phyloP scores from a whole-genome alignment of 2,888 invertebrate species.

The Agriotes lineatus region DNA sequence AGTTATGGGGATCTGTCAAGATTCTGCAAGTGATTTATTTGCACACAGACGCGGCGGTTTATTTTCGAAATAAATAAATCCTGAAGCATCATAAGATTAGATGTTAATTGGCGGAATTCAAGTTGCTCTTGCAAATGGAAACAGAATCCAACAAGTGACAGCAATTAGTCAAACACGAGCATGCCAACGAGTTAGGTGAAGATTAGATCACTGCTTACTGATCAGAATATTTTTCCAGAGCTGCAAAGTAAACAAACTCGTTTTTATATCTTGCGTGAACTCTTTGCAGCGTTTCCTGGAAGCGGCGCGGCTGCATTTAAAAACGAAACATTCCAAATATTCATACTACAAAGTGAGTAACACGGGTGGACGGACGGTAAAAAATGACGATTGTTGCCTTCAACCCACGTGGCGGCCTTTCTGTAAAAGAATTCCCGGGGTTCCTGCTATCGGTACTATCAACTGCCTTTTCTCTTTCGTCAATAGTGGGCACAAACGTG shows the following conservation, averaged over 20 bases:
- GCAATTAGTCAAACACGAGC: too few relatives aligned
- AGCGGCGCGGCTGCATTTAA: neutral
- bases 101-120: too few relatives aligned
- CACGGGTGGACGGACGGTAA: neutral
- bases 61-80: too few relatives aligned
- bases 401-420: slow-evolving; percentile 7
- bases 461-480: too few relatives aligned
- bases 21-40: slow-evolving; percentile 2
- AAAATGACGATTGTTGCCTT: neutral
- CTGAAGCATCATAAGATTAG: too few relatives aligned
- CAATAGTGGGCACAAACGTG: too few relatives aligned
- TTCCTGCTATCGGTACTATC: too few relatives aligned
- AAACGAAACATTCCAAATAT: neutral
- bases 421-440: neutral
- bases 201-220: slow-evolving; percentile 10
- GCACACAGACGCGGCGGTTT: too few relatives aligned
- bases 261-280: neutral
- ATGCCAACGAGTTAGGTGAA: too few relatives aligned
- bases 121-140: too few relatives aligned
- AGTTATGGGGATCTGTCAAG: neutral
- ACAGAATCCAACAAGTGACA: too few relatives aligned
- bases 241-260: slow-evolving; percentile 2
- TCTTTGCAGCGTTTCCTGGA: neutral
- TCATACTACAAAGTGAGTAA: slow-evolving; percentile 1
- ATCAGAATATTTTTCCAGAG: neutral